These are phyloP conservation scores for Gadus macrocephalus DNA, from an alignment of 2,113 vertebrate genomes.

Conservation along the genomic window DNA sequence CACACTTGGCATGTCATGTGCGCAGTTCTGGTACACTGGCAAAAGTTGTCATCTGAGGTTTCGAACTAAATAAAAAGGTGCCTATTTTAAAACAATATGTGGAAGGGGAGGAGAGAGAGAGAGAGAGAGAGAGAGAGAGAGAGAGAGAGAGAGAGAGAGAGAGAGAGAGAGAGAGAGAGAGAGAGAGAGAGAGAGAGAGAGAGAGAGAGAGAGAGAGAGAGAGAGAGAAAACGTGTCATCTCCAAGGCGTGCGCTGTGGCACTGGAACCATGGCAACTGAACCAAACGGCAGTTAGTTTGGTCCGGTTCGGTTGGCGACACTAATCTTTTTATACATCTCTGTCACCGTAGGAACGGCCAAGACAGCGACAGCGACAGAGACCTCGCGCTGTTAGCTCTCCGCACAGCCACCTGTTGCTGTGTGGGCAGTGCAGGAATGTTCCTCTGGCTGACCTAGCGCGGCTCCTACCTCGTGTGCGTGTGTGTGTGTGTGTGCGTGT, in stretches of 20 bases:
- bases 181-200: too few species aligned
- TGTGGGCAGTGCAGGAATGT: conserved; percentile 31
- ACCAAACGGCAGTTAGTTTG: conserved; percentile 52
- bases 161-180: too few species aligned
- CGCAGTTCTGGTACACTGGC: too few species aligned
- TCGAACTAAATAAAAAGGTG: too few species aligned
- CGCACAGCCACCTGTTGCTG: conserved; percentile 41
- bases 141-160: conserved; percentile 25
- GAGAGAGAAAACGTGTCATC: conserved; percentile 52
- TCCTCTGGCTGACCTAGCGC: background rate
- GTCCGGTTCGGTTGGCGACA: conserved; percentile 3
- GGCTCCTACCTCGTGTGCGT: background rate
- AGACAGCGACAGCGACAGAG: background rate
- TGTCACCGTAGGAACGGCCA: too few species aligned
- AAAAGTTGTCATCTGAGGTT: too few species aligned
- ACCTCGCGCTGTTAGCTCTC: conserved; percentile 39
- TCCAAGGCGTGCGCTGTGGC: conserved; percentile 57
- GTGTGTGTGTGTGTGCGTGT: too few species aligned
- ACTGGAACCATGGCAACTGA: conserved; percentile 53
- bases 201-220: conserved; percentile 28
- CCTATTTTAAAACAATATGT: too few species aligned
- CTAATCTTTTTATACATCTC: too few species aligned
- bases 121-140: background rate
- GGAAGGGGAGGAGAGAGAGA: too few species aligned
- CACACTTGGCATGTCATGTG: background rate